Base-by-base conservation (phyloP, 1,140 invertebrate species). In the Drosophila sechellia region DNA sequence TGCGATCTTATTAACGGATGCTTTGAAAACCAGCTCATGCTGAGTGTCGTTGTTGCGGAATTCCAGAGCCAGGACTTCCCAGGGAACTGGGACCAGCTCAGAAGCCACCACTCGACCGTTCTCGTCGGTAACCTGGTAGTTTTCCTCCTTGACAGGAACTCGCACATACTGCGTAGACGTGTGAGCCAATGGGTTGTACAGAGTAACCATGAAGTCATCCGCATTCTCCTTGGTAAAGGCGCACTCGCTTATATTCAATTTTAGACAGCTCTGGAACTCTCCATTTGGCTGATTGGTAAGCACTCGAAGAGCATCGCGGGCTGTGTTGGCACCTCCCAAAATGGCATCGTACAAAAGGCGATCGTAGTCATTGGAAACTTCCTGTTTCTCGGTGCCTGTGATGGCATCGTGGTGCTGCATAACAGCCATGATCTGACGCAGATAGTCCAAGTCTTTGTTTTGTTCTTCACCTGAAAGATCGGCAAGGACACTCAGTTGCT, bases 361-460 rank as follows among this genome's bases (percentile, higher is more conserved):
- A 77, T 91, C 95, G 92, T 99, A 99, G 92, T 99, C 98, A 20
- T 95, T 85, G 0, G 97, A 95, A 0, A 99, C 98, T 57, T 96
- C 95, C 92, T 98, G 95, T 84, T 98, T 98, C 81, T 97, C 97
- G 0, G 98, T 99, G 20, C 98, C 98, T 0, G 96, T 96, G 2
- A 96, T 94, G 2, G 96, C 96, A 87, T 97, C 98, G 86, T 99
- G 98, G 93, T 99, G 98, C 87, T 99, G 98, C 94, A 97, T 95
- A 0, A 98, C 94, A 17, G 96, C 97, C 97, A 93, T 96, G 93
- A 74, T 80, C 13, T 81, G 66, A 8, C 83, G 83, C 15, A 87
- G 40, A 5, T 87, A 64, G 13, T 92, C 70, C 25, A 94, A 75
- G 46, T 92, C 56, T 31, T 80, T 63, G 13, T 87, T 79, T n/a